Conservation (phyloP, 2,113 vertebrate species). For the Podocnemis expansa region DNA sequence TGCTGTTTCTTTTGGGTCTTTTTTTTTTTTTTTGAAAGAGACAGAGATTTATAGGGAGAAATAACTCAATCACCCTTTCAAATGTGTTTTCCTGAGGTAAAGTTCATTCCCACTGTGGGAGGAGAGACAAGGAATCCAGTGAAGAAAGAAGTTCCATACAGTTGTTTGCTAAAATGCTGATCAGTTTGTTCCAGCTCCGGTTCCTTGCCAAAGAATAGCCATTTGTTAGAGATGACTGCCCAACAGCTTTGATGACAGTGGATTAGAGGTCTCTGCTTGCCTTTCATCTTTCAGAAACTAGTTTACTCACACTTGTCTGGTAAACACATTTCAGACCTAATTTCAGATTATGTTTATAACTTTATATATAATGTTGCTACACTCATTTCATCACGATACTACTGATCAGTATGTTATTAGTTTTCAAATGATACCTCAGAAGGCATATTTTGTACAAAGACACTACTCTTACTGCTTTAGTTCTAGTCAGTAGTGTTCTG, state of each 20-base stretch:
- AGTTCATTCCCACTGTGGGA: neutral
- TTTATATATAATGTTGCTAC: neutral
- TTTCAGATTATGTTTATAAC: neutral
- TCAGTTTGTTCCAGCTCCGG: neutral
- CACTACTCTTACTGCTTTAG: neutral
- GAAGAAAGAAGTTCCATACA: neutral
- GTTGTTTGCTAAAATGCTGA: neutral
- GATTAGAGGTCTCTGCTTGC: neutral
- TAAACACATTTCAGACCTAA: neutral
- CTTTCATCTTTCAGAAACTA: neutral
- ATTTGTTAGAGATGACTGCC: neutral
- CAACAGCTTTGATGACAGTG: neutral
- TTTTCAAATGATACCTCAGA: neutral
- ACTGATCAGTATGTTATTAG: neutral
- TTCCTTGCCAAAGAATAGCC: neutral
- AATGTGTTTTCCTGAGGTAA: neutral
- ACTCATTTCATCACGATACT: neutral
- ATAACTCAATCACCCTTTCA: neutral
- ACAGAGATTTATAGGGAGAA: no score
- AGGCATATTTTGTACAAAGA: neutral
- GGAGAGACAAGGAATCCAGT: neutral
- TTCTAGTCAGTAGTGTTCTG: neutral
- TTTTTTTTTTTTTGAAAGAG: no score
- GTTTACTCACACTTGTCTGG: neutral
- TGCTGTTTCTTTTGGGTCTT: no score